A percentile compares a stretch with the other conserved stretches of the same genome.
Conservation (phyloP, 2,113 vertebrate species). For the Saccopteryx leptura region DNA sequence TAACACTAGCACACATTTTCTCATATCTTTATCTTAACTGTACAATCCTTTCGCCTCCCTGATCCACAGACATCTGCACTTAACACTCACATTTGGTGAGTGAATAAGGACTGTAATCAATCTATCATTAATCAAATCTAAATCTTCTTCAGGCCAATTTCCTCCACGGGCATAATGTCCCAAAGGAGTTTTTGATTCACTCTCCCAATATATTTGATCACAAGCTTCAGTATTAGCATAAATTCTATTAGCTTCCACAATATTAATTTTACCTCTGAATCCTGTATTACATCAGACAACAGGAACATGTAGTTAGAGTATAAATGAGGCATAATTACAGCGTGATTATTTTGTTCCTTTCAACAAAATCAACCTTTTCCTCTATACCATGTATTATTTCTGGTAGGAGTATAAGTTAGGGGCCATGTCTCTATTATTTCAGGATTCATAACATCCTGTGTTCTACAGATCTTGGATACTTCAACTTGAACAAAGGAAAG, state of each 20-base stretch:
- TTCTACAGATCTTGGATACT: neutral
- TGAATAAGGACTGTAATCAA: neutral
- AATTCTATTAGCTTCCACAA: conserved; percentile 14
- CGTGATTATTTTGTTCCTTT: neutral
- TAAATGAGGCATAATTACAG: neutral
- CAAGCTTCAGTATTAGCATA: neutral
- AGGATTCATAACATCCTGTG: neutral
- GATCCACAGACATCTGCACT: neutral
- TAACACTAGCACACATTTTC: neutral
- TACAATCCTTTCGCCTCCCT: neutral
- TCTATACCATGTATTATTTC: neutral
- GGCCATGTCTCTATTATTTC: neutral
- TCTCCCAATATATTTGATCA: conserved; percentile 21
- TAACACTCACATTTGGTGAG: neutral
- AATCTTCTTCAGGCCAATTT: conserved; percentile 22
- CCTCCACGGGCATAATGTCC: neutral
- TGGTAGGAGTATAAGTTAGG: neutral
- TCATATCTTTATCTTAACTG: neutral
- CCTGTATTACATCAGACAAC: neutral
- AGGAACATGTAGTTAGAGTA: neutral
- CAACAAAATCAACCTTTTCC: neutral
- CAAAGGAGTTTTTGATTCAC: neutral
- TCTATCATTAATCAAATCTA: conserved; percentile 10
- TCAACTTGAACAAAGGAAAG: neutral
- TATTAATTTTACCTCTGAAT: neutral